Base-by-base conservation (phyloP, 2,888 invertebrate genomes). In the Deroplatys truncata region DNA sequence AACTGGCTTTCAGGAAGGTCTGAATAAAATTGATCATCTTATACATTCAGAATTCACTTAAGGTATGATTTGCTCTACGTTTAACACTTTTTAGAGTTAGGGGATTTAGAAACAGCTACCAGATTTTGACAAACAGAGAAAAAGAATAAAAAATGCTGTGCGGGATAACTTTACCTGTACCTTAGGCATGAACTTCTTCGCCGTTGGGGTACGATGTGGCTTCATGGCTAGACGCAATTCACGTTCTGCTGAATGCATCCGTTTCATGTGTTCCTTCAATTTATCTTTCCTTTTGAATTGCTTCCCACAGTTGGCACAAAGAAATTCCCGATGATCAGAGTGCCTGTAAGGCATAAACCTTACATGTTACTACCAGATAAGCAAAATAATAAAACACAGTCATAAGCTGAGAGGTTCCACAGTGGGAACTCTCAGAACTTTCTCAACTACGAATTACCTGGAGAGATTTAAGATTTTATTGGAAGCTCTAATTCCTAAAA, bases 271-370 rank as follows among this genome's bases (percentile, higher is more conserved):
- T 91, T 96, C 96, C 91, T 95, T 95, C 87, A 97, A 93, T 92
- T 96, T 96, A 92, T 96, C 96, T 92, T 97, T 97, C 35, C 97
- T 94, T 92, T 97, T 97, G 92, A 97, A 97, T 92, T 96, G 96
- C 91, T 96, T 96, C 0, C 96, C 97, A 93, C 97, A 97, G 92
- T 96, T 95, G 8, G 96, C 95, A 92, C 97, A 97, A 91, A 96
- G 94, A 93, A 97, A 97, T 92, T 96, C 96, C 87, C 95, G 94
- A 91, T 94, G 95, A 91, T 95, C 95, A 0, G 95, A 95, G 92
- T 96, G 96, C 84, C 93, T 94, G 31, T 85, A n/a, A 31, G 82
- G 88, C 84, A 86, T 72, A 72, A 72, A 0, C 56, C 20, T 72
- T 25, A 72, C 43, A 43, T 43, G 13, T 43, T 43, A 43, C 43